phyloP scores from a whole-genome alignment of 2,113 vertebrate species.

The Ellobius talpinus region DNA sequence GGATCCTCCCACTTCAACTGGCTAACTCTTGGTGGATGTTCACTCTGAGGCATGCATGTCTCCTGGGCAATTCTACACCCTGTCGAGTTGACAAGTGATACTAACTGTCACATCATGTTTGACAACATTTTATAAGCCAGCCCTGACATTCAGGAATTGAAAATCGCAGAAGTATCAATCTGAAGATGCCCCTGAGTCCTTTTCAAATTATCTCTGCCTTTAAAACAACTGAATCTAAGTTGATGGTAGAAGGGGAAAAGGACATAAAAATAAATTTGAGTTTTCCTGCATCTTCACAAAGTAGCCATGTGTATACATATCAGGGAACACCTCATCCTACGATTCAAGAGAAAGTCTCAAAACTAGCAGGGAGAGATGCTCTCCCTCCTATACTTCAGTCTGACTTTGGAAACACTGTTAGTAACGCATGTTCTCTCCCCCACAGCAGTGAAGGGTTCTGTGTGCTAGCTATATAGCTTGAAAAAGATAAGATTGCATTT shows the following conservation, averaged over 20 bases:
- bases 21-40: background rate
- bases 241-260: background rate
- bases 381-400: background rate
- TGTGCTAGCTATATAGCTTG: background rate
- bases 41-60: background rate
- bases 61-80: background rate
- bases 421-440: background rate
- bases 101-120: background rate
- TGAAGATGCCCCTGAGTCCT: background rate
- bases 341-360: background rate
- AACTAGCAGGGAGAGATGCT: background rate
- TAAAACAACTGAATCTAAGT: background rate
- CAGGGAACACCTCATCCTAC: background rate
- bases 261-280: background rate
- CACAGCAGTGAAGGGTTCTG: background rate
- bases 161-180: background rate
- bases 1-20: background rate
- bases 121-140: background rate
- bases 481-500: background rate
- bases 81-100: background rate
- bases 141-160: background rate
- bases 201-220: background rate
- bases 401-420: background rate
- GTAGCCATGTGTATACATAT: background rate
- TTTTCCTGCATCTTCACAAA: background rate